Percentiles rank a stretch among this genome's conserved stretches.
Evolutionary conservation across 2,888 invertebrate genomes (phyloP).

Genomic region (Brenthis ino): DNA sequence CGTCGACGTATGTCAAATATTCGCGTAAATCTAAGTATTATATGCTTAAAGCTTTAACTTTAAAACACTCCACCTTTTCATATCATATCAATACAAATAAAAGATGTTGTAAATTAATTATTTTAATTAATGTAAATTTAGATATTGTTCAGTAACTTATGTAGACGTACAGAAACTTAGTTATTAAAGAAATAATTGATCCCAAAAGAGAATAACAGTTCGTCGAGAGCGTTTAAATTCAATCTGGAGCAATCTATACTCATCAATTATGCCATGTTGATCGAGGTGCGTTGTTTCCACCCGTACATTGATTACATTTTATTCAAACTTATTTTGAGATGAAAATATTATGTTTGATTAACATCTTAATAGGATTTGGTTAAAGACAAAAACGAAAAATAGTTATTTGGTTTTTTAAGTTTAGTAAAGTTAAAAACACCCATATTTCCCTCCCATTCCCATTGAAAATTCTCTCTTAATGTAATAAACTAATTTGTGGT

Average conservation of each 20-base stretch:
- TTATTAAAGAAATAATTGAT: constrained; percentile 18
- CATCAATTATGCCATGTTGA: constrained; percentile 20
- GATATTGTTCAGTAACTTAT: no score
- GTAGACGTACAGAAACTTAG: neutral
- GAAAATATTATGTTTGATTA: constrained; percentile 13
- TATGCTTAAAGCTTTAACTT: no score
- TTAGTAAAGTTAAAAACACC: neutral
- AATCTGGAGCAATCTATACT: constrained; percentile 24
- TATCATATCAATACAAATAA: no score
- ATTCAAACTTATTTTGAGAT: neutral
- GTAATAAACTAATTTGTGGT: no score
- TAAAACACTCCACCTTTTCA: no score
- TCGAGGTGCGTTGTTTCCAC: constrained; percentile 18
- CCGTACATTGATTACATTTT: constrained; percentile 11
- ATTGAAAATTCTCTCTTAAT: no score
- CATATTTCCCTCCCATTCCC: neutral
- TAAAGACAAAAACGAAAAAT: neutral
- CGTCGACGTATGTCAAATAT: no score
- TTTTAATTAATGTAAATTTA: no score
- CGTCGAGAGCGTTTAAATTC: constrained; percentile 9
- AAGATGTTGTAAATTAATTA: no score
- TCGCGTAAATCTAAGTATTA: no score
- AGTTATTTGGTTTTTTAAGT: neutral
- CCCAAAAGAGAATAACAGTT: constrained; percentile 8
- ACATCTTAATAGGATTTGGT: neutral